Evolutionary conservation across 2,888 invertebrate species (phyloP).

Genomic region (Drosophila mercatorum): DNA sequence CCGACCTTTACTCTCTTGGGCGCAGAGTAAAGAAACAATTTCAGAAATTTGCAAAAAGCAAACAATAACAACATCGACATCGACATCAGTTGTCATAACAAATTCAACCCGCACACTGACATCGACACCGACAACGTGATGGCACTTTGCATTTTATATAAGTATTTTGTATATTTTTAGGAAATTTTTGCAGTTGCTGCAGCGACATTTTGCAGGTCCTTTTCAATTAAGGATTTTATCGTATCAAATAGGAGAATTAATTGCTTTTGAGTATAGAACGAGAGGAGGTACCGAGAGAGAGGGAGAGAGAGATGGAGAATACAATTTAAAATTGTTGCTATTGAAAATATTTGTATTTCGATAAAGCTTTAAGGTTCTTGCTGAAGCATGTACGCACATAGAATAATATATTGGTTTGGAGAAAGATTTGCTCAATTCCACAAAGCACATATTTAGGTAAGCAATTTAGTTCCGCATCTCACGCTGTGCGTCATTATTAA

Average conservation of each 20-base stretch:
- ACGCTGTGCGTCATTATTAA: slow-evolving; percentile 67
- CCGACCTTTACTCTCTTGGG: slow-evolving; percentile 16
- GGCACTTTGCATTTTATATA: slow-evolving; percentile 37
- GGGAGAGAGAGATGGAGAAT: background rate
- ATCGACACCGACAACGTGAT: slow-evolving; percentile 44
- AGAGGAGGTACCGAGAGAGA: background rate
- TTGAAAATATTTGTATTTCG: slow-evolving; percentile 38
- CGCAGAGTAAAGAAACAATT: slow-evolving; percentile 56
- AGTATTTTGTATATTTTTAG: slow-evolving; percentile 60
- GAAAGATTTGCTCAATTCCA: slow-evolving; percentile 14
- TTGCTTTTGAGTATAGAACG: slow-evolving; percentile 61
- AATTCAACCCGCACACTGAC: slow-evolving; percentile 50
- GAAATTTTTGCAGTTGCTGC: slow-evolving; percentile 51
- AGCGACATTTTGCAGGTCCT: slow-evolving; percentile 30
- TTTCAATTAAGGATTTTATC: slow-evolving; percentile 68
- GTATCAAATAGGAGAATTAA: slow-evolving; percentile 67
- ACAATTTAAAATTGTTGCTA: slow-evolving; percentile 58
- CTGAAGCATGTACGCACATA: background rate
- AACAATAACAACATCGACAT: slow-evolving; percentile 51
- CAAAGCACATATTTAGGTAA: slow-evolving; percentile 28
- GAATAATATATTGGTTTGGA: slow-evolving; percentile 6
- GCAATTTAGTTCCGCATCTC: slow-evolving; percentile 61
- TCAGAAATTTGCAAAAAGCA: slow-evolving; percentile 52
- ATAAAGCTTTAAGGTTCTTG: slow-evolving; percentile 45
- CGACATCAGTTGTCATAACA: slow-evolving; percentile 74